Conservation (phyloP, 1,140 invertebrate genomes). For the Leptestheria dahalacensis region DNA sequence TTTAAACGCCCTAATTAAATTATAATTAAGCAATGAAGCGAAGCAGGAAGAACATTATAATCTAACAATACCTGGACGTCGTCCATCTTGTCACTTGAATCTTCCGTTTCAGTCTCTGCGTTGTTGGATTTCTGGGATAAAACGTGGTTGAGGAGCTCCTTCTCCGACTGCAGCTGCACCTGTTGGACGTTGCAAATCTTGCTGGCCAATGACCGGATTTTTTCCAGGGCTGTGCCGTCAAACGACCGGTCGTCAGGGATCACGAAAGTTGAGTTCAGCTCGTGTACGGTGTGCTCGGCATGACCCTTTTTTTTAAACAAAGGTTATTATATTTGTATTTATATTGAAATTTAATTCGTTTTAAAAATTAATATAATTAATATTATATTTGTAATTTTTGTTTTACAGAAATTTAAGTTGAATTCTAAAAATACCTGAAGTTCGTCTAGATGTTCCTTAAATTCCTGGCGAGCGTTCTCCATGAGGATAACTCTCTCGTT, state of each 20-base stretch:
- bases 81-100: too few species aligned
- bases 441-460: conserved; percentile 22
- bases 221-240: neutral
- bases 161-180: neutral
- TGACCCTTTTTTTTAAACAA: too few species aligned
- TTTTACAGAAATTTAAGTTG: neutral
- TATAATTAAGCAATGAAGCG: too few species aligned
- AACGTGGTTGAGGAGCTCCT: neutral
- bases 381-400: neutral
- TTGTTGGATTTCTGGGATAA: neutral
- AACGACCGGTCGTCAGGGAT: conserved; percentile 2
- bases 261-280: conserved; percentile 8
- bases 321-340: too few species aligned
- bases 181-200: neutral
- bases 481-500: conserved; percentile 23
- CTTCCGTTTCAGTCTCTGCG: neutral
- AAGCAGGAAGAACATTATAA: too few species aligned
- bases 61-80: too few species aligned
- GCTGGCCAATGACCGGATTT: neutral
- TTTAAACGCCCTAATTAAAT: too few species aligned
- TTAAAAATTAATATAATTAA: neutral
- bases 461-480: conserved; percentile 15
- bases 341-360: neutral
- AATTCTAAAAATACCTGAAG: conserved; percentile 18
- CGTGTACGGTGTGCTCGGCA: neutral